phyloP scores from a whole-genome alignment of 1,140 invertebrate genomes.

The Euschistus heros region DNA sequence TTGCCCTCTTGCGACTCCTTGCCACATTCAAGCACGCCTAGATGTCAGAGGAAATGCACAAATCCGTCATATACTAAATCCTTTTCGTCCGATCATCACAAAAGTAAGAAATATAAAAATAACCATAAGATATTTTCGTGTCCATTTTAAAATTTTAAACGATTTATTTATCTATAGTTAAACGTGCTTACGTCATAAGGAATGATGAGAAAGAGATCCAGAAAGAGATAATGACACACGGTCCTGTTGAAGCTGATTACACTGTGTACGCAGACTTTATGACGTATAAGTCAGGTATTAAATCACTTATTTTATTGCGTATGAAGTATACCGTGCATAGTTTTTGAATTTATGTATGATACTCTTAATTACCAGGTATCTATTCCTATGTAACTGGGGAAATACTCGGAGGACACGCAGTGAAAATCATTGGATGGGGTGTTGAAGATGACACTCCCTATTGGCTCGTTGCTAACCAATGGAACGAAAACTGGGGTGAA shows the following conservation, averaged over 20 bases:
- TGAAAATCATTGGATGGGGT: constrained; percentile 8
- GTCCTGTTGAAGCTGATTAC: too few species aligned
- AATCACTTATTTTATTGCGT: constrained; percentile 30
- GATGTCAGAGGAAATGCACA: constrained; percentile 19
- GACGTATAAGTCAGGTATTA: constrained; percentile 37
- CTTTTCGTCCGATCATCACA: constrained; percentile 18
- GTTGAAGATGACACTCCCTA: too few species aligned
- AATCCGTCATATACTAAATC: constrained; percentile 1
- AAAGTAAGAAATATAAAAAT: constrained; percentile 15
- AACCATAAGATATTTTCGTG: neutral
- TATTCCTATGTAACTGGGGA: neutral
- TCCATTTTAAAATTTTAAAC: neutral
- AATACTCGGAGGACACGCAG: neutral
- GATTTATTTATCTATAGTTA: neutral
- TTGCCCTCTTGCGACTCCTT: constrained; percentile 46
- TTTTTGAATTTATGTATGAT: too few species aligned
- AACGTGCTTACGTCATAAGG: neutral
- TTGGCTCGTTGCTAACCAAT: too few species aligned
- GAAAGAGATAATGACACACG: too few species aligned
- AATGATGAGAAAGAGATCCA: too few species aligned
- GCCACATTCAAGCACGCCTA: constrained; percentile 5
- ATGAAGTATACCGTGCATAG: too few species aligned
- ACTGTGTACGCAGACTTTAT: constrained; percentile 40
- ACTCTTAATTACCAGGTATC: neutral
- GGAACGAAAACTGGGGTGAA: too few species aligned